A percentile compares a stretch with the other conserved stretches of the same genome.
Conservation (phyloP, 1,140 invertebrate genomes). For the Octopus sinensis region DNA sequence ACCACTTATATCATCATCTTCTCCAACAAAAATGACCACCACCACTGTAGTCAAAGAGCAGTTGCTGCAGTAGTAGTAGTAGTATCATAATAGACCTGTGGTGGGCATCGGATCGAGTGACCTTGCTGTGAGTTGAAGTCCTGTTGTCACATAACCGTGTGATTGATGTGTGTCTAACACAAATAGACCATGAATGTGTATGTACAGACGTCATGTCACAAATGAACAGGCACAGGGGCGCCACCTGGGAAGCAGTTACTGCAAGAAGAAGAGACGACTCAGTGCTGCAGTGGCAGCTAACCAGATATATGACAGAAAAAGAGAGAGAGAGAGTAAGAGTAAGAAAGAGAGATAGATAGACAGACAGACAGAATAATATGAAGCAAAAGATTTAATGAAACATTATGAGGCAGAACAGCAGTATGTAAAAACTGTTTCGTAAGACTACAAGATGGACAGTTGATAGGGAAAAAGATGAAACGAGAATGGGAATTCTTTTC, state of each 20-base stretch:
- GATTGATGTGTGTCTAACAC: neutral
- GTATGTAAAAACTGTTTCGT: too few relatives aligned
- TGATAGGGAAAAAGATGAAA: too few relatives aligned
- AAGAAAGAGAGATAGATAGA: neutral
- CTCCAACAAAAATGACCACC: neutral
- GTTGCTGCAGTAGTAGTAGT: neutral
- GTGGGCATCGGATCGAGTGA: neutral
- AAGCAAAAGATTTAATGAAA: neutral
- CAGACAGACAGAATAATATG: neutral
- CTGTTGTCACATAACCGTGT: neutral
- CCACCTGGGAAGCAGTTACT: conserved; percentile 2
- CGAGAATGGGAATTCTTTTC: too few relatives aligned
- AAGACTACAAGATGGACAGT: too few relatives aligned
- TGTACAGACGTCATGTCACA: conserved; percentile 6
- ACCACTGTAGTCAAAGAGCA: neutral
- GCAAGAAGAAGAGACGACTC: conserved; percentile 10
- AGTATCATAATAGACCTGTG: neutral
- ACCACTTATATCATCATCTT: neutral
- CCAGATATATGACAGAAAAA: neutral
- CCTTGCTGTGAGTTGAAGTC: neutral
- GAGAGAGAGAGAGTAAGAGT: neutral
- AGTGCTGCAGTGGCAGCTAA: neutral
- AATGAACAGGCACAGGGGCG: neutral
- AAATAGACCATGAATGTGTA: neutral
- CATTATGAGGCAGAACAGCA: too few relatives aligned